A percentile compares a stretch with the other conserved stretches of the same genome.
These are phyloP conservation scores for Chromis chromis DNA, from an alignment of 2,797 vertebrate species.

Conservation along the genomic window DNA sequence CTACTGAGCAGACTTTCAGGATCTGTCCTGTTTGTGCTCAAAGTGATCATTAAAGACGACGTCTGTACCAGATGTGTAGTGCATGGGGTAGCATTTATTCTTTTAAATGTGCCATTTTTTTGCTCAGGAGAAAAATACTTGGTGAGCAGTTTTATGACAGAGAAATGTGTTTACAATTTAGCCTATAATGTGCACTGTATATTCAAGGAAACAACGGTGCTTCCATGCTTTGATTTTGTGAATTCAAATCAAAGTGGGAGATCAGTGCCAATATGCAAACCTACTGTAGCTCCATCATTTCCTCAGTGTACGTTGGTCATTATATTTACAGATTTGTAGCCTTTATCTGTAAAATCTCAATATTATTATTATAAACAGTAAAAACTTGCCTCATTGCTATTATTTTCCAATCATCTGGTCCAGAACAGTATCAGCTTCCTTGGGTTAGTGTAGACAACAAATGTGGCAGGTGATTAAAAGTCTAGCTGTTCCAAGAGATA, in stretches of 20 bases:
- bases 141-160: neutral
- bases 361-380: neutral
- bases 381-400: neutral
- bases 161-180: neutral
- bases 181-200: too few species aligned
- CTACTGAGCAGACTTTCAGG: neutral
- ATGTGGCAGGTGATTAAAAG: constrained; percentile 66
- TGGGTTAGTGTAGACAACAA: constrained; percentile 39
- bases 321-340: too few species aligned
- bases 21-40: neutral
- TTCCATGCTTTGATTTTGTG: too few species aligned
- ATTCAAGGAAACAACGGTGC: neutral
- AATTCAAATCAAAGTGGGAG: neutral
- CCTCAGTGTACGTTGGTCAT: too few species aligned
- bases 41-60: neutral
- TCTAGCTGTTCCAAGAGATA: constrained; percentile 57
- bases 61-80: neutral
- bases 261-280: neutral
- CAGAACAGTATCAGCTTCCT: constrained; percentile 33
- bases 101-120: too few species aligned
- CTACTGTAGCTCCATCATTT: neutral
- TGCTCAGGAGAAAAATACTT: too few species aligned
- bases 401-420: constrained; percentile 28
- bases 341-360: neutral
- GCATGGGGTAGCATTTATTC: neutral